phyloP scores from a whole-genome alignment of 2,888 invertebrate species.

The Yponomeuta evonymella region DNA sequence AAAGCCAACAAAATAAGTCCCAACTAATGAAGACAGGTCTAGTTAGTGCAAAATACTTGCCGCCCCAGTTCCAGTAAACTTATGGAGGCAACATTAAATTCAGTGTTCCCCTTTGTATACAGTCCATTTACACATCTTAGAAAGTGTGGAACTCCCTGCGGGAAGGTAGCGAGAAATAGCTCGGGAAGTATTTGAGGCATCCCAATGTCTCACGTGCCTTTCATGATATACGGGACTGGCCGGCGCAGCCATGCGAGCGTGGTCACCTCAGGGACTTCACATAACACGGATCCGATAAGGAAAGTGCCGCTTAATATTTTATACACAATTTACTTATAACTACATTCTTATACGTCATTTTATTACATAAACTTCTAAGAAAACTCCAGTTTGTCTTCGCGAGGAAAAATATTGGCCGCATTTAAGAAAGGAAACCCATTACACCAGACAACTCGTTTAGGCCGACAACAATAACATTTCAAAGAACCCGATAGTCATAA shows the following conservation, averaged over 20 bases:
- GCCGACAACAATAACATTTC: constrained; percentile 58
- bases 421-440: constrained; percentile 30
- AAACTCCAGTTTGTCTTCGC: too few species aligned
- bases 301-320: constrained; percentile 19
- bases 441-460: constrained; percentile 57
- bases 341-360: not conserved
- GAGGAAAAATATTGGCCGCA: not conserved
- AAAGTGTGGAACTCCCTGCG: constrained; percentile 27
- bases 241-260: not conserved
- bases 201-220: constrained; percentile 15
- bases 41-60: constrained; percentile 1
- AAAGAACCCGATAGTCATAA: constrained; percentile 61
- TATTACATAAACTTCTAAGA: too few species aligned
- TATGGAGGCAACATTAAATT: constrained; percentile 5
- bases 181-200: constrained; percentile 32
- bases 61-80: constrained; percentile 2
- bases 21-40: constrained; percentile 1
- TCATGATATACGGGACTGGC: constrained; percentile 13
- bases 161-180: constrained; percentile 40
- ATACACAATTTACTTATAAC: constrained; percentile 17
- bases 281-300: not conserved
- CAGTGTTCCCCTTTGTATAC: constrained; percentile 32
- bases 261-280: not conserved
- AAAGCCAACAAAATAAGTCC: not conserved
- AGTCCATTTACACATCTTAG: constrained; percentile 45